Percentiles rank a stretch among this genome's conserved stretches.
Evolutionary conservation across 2,113 vertebrate genomes (phyloP).

Genomic region (Microtus richardsoni): DNA sequence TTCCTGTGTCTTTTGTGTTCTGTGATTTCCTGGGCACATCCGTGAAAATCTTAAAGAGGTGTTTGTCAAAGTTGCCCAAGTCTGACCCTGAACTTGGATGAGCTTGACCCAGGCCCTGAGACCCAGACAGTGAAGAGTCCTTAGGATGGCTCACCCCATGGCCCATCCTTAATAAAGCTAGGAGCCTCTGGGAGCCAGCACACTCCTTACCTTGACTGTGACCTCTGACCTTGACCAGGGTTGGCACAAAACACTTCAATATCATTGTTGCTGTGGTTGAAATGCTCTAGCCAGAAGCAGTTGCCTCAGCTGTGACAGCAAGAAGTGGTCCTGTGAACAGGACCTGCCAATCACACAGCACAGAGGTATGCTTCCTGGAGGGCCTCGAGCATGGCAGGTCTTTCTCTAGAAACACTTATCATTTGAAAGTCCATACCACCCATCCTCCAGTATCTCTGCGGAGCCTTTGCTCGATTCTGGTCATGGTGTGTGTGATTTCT

Average conservation of each 20-base stretch:
- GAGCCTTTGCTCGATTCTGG: background rate
- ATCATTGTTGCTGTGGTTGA: background rate
- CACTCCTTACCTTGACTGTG: background rate
- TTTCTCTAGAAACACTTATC: background rate
- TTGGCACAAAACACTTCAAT: background rate
- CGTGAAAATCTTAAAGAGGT: accelerated
- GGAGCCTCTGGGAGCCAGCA: no score
- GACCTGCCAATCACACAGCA: background rate
- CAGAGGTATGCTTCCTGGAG: background rate
- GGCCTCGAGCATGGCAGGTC: background rate
- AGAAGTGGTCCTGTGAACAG: background rate
- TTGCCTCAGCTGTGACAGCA: background rate
- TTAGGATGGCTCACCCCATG: accelerated
- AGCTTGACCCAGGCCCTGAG: no score
- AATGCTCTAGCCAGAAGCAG: background rate
- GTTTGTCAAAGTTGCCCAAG: accelerated
- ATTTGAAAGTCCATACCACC: background rate
- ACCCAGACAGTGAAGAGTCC: background rate
- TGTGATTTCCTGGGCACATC: background rate
- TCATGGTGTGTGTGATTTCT: background rate
- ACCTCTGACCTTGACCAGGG: background rate
- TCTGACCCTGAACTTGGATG: background rate
- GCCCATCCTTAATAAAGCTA: background rate
- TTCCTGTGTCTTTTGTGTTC: background rate
- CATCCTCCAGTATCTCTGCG: background rate